phyloP scores from a whole-genome alignment of 2,888 invertebrate genomes.

The Coremacera marginata region DNA sequence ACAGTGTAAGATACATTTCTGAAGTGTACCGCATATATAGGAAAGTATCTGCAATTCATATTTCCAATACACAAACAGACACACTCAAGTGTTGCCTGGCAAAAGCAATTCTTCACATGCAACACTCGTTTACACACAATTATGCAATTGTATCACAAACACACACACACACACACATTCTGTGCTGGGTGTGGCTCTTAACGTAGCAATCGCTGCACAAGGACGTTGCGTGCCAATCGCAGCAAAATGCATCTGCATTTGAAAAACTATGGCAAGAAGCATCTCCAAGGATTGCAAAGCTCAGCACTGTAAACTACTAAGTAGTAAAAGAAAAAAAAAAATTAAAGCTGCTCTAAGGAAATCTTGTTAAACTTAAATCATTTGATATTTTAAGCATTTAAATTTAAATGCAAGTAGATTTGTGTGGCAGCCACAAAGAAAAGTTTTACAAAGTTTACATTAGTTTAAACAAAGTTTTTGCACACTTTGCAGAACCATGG shows the following conservation, averaged over 20 bases:
- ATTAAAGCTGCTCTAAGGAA: background rate
- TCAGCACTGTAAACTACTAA: background rate
- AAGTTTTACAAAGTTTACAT: no score
- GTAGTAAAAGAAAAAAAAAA: background rate
- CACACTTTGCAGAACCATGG: no score
- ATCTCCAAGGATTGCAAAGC: background rate
- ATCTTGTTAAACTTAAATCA: no score
- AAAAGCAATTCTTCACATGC: constrained; percentile 8
- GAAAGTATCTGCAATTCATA: constrained; percentile 14
- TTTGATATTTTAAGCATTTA: no score
- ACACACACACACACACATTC: background rate
- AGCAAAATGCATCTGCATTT: constrained; percentile 9
- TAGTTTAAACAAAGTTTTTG: no score
- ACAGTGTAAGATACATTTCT: background rate
- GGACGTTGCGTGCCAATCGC: constrained; percentile 25
- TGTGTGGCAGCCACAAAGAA: no score
- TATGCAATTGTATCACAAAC: background rate
- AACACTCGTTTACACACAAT: background rate
- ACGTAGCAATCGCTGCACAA: background rate
- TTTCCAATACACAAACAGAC: background rate
- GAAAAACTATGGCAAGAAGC: background rate
- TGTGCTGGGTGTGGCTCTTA: background rate
- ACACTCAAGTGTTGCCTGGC: constrained; percentile 4
- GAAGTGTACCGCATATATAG: background rate
- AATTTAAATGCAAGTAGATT: no score